Evolutionary conservation across 1,140 invertebrate species (phyloP), one percentile per base, ranked within the genome.

Genomic region (Trypoxylus dichotomus): DNA sequence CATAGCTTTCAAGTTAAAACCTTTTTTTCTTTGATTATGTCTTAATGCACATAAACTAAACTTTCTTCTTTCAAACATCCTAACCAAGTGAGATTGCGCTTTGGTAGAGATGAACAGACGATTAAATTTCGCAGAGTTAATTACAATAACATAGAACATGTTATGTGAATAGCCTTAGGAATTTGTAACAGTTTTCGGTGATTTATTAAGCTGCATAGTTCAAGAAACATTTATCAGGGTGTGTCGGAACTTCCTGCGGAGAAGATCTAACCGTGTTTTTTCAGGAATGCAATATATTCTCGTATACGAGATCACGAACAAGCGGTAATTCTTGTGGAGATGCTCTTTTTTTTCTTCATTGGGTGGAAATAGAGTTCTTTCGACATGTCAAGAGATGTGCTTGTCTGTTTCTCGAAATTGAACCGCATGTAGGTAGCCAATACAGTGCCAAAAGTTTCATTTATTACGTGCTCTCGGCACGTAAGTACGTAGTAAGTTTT

Each of bases 251-350:
- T 19, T 3, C 10, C 7, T 54, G 19, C 15, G 6, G 13, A 54
- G 15, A 19, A 54, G 19, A 54, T 54, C 15, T 54, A 54, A 54
- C 15, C 47, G 47, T 37, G 32, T 19, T 54, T n/a, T 24, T 8
- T 27, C 21, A 68, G 24, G 24, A 68, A 54, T 54, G 47, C 24
- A 68, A 68, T 68, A 68, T 68, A 68, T 68, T 37, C 13, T 68
- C 21, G 3, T 68, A 27, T 15, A 24, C 21, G 60, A 24, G 24
- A 68, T 68, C 60, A 68, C 60, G 60, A 68, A 68, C 24, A 10
- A 13, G 60, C 21, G 2, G 25, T 68, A 68, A 68, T 29, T 68
- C 21, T 68, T 68, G 13, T 24, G 60, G 24, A 27, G 27, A 68
- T 29, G 24, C n/a, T n/a, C n/a, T n/a, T 68, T 13, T 68, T 24